Evolutionary conservation across 2,797 vertebrate genomes (phyloP).

Genomic region (Scomberomorus guttatus): DNA sequence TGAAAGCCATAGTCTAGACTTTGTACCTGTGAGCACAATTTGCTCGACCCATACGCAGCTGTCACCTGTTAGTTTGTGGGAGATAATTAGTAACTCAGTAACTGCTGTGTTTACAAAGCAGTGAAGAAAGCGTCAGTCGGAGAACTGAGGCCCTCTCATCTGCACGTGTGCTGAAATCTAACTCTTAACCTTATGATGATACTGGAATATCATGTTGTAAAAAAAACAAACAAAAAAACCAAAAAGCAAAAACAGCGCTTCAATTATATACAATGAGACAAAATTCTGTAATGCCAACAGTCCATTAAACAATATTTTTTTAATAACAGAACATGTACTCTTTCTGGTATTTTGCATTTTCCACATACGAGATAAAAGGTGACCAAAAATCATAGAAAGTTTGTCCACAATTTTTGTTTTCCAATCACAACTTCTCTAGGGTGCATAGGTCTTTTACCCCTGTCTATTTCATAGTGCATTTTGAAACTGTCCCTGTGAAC

Average conservation of each 20-base stretch:
- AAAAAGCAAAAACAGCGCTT: too few relatives aligned
- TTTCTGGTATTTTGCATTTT: too few relatives aligned
- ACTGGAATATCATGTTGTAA: background rate
- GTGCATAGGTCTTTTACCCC: slow-evolving; percentile 56
- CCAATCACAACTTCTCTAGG: too few relatives aligned
- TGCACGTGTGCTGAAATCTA: slow-evolving; percentile 11
- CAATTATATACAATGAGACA: too few relatives aligned
- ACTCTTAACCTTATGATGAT: background rate
- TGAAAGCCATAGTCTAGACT: slow-evolving; percentile 72
- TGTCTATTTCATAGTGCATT: slow-evolving; percentile 76
- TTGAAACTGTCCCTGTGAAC: slow-evolving; percentile 71
- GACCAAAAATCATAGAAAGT: too few relatives aligned
- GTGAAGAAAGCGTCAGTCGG: slow-evolving; percentile 54
- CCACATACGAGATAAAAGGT: too few relatives aligned
- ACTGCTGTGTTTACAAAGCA: slow-evolving; percentile 73
- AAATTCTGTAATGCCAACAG: too few relatives aligned
- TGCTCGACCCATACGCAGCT: slow-evolving; percentile 52
- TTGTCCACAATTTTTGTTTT: too few relatives aligned
- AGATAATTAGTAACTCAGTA: slow-evolving; percentile 79
- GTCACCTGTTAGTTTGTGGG: slow-evolving; percentile 82
- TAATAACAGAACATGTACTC: too few relatives aligned
- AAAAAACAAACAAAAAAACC: too few relatives aligned
- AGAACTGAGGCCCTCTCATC: slow-evolving; percentile 43
- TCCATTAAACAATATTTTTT: too few relatives aligned
- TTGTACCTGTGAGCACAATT: slow-evolving; percentile 81